Base-by-base conservation (phyloP, 2,888 invertebrate genomes). In the Plebejus anna region DNA sequence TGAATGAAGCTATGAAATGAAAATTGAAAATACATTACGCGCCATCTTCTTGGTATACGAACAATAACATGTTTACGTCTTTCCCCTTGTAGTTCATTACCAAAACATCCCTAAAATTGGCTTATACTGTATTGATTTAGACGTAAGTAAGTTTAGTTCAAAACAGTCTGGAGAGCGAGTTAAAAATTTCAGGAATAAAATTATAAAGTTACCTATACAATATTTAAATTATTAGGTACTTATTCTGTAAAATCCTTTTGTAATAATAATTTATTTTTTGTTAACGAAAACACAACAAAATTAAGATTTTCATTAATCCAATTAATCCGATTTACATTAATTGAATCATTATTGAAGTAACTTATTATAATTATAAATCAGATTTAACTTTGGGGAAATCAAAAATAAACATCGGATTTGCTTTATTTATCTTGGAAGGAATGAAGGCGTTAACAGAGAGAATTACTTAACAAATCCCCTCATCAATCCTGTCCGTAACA, bases 401-500 rank as follows among this genome's bases (percentile, higher is more conserved):
- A 32, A 55, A 73, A 55, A 51, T 73, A 32, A 47, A 55, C 55
- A 73, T 36, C 22, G 55, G 11, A 11, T 51, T 51, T 32, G 51
- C 79, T 80, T 80, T 82, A 83, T 83, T 83, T 82, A 81, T 83
- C 82, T 83, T 81, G 76, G 47, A 79, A 78, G 77, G 78, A 77
- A 79, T 78, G 78, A 77, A 78, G 78, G 78, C 79, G 80, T 80
- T 81, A 80, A 80, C 80, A 77, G 79, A 79, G 78, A 79, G 80
- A 82, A 82, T 81, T 80, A 81, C 81, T 81, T 79, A 81, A 81
- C 79, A 79, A 81, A 80, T 80, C 80, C 80, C 80, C 81, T 80
- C 82, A 83, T 83, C 83, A 84, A 82, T 82, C 82, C 79, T 80
- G 77, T 77, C 80, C 79, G 81, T 78, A 79, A 81, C 81, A 82